Base-by-base conservation (phyloP, 2,888 invertebrate species). In the Sphaeridia pumilis region DNA sequence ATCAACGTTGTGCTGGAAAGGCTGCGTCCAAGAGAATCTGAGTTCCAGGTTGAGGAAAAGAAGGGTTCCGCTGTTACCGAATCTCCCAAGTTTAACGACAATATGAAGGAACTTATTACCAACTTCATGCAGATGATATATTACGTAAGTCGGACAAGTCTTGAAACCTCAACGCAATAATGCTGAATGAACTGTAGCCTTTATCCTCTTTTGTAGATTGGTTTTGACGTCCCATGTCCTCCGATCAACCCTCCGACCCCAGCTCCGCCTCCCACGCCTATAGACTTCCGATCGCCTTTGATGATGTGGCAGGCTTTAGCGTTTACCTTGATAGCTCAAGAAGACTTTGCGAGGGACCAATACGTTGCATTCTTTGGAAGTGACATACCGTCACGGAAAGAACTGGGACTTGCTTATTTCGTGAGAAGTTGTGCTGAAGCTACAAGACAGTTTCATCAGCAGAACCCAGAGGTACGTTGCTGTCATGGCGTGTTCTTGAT, bases 321-420 rank as follows among this genome's bases (percentile, higher is more conserved):
- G 0, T 88, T 87, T 69, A 87, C 87, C 1, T 76, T 87, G 50
- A 79, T 84, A 67, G 76, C 85, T 10, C 77, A 85, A 4, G 84
- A 87, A 70, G 78, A 82, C 25, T 76, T 84, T 7, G 71, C 87
- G 27, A 52, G 63, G 21, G 65, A 65, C 49, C 61, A 61, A 44
- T 53, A 52, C 7, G 41, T 60, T 17, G 52, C 60, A 35, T 65
- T 65, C 44, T 65, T 64, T 44, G 65, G 65, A 12, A 59, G 56
- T 10, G 58, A 63, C 20, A 59, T 64, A 20, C 63, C 64, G 14
- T 49, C 58, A 17, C 51, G 65, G 17, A 53, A 58, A 31, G 52
- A 56, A 20, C 47, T 60, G 41, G 57, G 60, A 14, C 43, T 63
- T 4, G 61, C 59, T 20, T 61, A 62, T 49, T 44, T 24, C 21